Evolutionary conservation across 2,797 vertebrate genomes (phyloP), one percentile per base, ranked within the genome.

Genomic region (Sebastes diploproa): DNA sequence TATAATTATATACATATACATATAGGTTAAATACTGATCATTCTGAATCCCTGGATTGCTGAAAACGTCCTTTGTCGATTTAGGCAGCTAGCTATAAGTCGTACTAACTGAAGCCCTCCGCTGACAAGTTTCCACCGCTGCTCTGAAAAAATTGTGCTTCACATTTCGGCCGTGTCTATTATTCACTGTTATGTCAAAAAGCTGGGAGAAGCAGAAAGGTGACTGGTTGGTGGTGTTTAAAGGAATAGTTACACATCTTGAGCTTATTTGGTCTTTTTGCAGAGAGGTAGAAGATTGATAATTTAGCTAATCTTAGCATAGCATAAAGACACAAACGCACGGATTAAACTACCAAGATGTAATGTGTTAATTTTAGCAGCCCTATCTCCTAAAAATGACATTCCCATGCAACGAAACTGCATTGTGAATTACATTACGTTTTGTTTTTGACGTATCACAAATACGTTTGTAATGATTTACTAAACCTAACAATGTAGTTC

Each of bases 11-110:
- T 94, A 93, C 92, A 93, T 84, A 91, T 89, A 92, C 90, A 93
- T 89, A 88, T 85, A 91, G 92, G 92, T 95, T 94, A 95, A 96
- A 96, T 96, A 96, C 96, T 96, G 96, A 95, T 94, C 91, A 91
- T 91, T 92, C 85, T 91, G 88, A 93, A 93, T 95, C 94, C 95
- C 95, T 96, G 95, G 93, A 94, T 93, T 87, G 91, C 86, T 92
- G 85, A 92, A 88, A 94, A 94, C 63, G 46, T 87, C 75, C 78
- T 85, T 81, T 89, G 85, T 88, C 56, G 77, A 85, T 93, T 91
- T 86, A 92, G 90, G 86, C 83, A 89, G 88, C 84, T 83, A 89
- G 87, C 75, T 85, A 42, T 42, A 74, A 80, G 68, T 90, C 63
- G 70, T 68, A 81, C 85, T 81, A 92, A 80, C 83, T 4, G 75